phyloP scores from a whole-genome alignment of 1,140 invertebrate genomes.

The Sarcophaga bullata region DNA sequence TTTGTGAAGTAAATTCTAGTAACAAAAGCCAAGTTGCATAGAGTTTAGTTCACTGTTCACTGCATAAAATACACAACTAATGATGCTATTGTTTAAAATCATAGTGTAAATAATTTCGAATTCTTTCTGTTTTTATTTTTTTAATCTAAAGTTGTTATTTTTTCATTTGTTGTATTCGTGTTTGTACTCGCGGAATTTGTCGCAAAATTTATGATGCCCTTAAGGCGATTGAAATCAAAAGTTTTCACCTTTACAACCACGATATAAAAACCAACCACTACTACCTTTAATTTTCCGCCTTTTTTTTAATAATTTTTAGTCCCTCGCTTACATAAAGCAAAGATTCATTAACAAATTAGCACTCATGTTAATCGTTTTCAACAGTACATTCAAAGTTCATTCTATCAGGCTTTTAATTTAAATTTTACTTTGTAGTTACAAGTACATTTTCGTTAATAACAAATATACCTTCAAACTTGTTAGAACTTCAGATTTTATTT shows the following conservation, averaged over 20 bases:
- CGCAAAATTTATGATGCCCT: constrained; percentile 36
- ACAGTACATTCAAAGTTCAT: not conserved
- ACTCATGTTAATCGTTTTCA: constrained; percentile 21
- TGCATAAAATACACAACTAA: constrained; percentile 40
- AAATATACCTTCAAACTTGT: too few species aligned
- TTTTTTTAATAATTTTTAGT: not conserved
- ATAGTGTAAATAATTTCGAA: constrained; percentile 29
- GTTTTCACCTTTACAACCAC: not conserved
- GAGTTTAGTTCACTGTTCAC: constrained; percentile 5
- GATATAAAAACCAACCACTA: too few species aligned
- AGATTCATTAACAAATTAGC: constrained; percentile 35
- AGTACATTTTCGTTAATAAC: too few species aligned
- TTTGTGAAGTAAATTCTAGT: not conserved
- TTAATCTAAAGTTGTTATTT: not conserved
- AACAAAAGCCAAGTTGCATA: not conserved
- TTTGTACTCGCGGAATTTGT: constrained; percentile 24
- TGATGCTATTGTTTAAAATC: constrained; percentile 40
- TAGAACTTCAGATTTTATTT: too few species aligned
- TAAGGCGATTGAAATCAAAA: constrained; percentile 13
- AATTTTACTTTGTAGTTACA: too few species aligned
- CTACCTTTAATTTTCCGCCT: not conserved
- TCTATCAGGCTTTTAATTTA: too few species aligned
- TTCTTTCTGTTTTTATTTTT: not conserved
- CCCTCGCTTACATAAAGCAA: not conserved
- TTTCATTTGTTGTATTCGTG: constrained; percentile 1